These are phyloP conservation scores for Gorsachius magnificus DNA, from an alignment of 2,797 vertebrate genomes.

Conservation along the genomic window DNA sequence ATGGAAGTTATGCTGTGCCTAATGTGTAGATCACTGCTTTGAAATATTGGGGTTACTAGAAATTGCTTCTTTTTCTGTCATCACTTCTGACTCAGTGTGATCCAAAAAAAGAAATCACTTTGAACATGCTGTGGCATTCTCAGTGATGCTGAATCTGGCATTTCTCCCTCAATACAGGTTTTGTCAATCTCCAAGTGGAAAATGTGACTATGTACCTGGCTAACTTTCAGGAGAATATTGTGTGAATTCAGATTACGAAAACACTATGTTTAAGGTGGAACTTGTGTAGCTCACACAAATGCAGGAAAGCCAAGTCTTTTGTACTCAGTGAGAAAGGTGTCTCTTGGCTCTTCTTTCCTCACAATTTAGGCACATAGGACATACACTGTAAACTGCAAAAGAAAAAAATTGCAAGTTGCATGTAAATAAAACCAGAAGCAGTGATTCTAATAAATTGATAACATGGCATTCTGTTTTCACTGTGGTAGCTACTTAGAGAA, in stretches of 20 bases:
- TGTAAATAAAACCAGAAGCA: not conserved
- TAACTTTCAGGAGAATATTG: not conserved
- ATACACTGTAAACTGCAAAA: fast-evolving
- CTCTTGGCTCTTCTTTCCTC: not conserved
- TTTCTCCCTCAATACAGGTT: not conserved
- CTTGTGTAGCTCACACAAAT: not conserved
- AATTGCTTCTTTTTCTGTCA: not conserved
- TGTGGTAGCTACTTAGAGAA: not conserved
- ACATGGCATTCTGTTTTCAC: not conserved
- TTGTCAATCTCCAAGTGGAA: not conserved
- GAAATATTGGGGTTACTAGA: not conserved
- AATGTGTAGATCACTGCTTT: not conserved
- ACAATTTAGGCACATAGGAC: not conserved
- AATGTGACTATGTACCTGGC: not conserved
- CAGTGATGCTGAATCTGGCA: not conserved
- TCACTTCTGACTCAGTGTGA: not conserved
- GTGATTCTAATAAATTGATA: not conserved
- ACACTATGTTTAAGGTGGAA: not conserved
- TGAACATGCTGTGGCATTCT: not conserved
- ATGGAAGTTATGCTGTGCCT: not conserved
- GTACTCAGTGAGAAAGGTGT: not conserved
- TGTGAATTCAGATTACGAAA: not conserved
- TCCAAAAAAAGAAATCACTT: not conserved
- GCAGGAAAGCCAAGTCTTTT: not conserved
- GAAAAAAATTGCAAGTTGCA: not conserved